phyloP scores from a whole-genome alignment of 2,888 invertebrate species.

The Ephialtes manifestator region DNA sequence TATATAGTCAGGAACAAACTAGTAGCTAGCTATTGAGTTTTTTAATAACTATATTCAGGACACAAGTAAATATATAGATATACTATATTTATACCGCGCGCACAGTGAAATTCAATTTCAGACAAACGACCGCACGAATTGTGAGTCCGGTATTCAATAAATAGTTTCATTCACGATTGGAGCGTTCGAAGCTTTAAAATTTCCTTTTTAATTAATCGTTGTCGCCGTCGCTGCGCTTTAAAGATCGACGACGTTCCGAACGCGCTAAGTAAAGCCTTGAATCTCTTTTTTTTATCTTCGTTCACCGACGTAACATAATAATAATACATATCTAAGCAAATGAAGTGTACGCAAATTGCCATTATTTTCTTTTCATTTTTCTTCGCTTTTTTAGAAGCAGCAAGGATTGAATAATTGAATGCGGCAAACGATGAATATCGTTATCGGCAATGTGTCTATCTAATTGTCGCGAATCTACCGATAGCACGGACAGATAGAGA shows the following conservation, averaged over 20 bases:
- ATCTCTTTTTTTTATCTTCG: constrained; percentile 23
- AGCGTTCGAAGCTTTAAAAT: constrained; percentile 17
- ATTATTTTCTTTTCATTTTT: constrained; percentile 2
- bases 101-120: constrained; percentile 74
- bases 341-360: constrained; percentile 30
- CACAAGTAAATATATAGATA: constrained; percentile 67
- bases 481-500: constrained; percentile 49
- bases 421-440: constrained; percentile 9
- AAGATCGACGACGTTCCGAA: constrained; percentile 12
- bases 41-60: constrained; percentile 71
- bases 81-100: constrained; percentile 63
- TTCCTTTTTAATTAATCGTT: constrained; percentile 9
- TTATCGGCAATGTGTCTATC: constrained; percentile 40
- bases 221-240: neutral
- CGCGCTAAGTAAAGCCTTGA: constrained; percentile 29
- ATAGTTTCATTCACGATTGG: constrained; percentile 12
- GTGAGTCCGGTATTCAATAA: constrained; percentile 11
- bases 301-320: constrained; percentile 21
- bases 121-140: constrained; percentile 52
- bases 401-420: constrained; percentile 34
- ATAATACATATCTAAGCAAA: constrained; percentile 11
- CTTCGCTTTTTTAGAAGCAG: constrained; percentile 7
- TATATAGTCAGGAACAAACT: constrained; percentile 78
- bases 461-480: constrained; percentile 45
- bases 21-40: constrained; percentile 72